Evolutionary conservation across 2,797 vertebrate genomes (phyloP), one percentile per base, ranked within the genome.

Genomic region (Periparus ater): DNA sequence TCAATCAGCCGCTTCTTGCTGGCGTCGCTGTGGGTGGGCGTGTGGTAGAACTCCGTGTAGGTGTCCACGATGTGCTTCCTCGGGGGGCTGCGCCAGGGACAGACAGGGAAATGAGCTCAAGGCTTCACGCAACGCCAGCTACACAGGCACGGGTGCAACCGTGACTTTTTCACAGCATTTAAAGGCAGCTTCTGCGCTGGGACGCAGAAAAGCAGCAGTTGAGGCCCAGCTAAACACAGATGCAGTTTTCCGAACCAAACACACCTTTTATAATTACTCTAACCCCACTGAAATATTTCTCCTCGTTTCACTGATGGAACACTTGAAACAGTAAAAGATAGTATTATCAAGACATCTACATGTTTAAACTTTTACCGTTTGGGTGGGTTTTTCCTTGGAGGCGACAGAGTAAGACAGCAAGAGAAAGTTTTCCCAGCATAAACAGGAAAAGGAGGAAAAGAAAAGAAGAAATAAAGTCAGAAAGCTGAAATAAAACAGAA

Each of bases 1-100:
- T 99, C 99, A 1, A 99, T 99, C 97, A 99, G 97, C 10, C 99
- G 98, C 96, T 99, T 99, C 98, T 99, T 99, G 96, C 99, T 99
- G 96, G 99, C 97, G 9, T 99, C 99, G 1, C 98, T 98, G 51
- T 98, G 98, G 13, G 98, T 97, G 4, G 98, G 97, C 1, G 94
- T 95, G 30, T 98, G 98, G 81, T 97, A 98, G 95, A 99, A 99
- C 84, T 99, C 98, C 1, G 97, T 98, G 58, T 99, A 98, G 53
- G 98, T 99, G 22, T 99, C 99, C 95, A 97, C 86, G 12, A 96
- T 95, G 36, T 98, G 98, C 96, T 99, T 99, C 89, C 99, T 98
- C 2, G 97, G 97, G 36, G 98, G 97, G 55, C 98, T 99, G 97
- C 2, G 1, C 18, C 21, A 17, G 75, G 76, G 42, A 87, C 62